Percentiles rank a stretch among this genome's conserved stretches.
Evolutionary conservation across 2,797 vertebrate species (phyloP).

Genomic region (Perodicticus potto): DNA sequence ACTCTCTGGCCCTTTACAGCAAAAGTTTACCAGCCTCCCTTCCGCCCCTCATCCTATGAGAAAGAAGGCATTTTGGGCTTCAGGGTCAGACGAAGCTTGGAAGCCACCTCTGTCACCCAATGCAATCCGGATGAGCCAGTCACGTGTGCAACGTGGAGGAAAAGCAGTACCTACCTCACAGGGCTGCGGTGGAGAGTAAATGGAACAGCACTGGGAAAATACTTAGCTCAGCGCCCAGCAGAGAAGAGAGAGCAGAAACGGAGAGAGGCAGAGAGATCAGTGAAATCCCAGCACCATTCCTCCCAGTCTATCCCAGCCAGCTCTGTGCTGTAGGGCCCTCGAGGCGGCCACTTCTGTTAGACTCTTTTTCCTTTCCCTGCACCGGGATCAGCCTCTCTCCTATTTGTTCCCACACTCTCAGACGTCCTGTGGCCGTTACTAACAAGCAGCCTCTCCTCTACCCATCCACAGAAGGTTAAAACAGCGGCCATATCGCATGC

Average conservation of each 20-base stretch:
- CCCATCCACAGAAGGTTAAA: constrained; percentile 71
- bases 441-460: background rate
- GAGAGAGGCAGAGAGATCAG: background rate
- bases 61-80: background rate
- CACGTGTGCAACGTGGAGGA: background rate
- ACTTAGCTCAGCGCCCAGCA: background rate
- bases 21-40: background rate
- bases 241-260: background rate
- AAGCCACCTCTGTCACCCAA: background rate
- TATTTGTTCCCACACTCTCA: background rate
- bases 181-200: background rate
- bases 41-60: fast-evolving
- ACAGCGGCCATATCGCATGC: constrained; percentile 51
- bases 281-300: fast-evolving
- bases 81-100: background rate
- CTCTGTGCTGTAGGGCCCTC: background rate
- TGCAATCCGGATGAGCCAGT: background rate
- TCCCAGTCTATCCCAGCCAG: background rate
- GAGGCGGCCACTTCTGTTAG: background rate
- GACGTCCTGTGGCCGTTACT: background rate
- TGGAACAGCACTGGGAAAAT: background rate
- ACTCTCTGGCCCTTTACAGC: background rate
- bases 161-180: background rate
- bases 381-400: background rate
- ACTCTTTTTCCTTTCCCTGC: background rate